phyloP scores from a whole-genome alignment of 2,113 vertebrate species.

The Actenoides lindsayi region DNA sequence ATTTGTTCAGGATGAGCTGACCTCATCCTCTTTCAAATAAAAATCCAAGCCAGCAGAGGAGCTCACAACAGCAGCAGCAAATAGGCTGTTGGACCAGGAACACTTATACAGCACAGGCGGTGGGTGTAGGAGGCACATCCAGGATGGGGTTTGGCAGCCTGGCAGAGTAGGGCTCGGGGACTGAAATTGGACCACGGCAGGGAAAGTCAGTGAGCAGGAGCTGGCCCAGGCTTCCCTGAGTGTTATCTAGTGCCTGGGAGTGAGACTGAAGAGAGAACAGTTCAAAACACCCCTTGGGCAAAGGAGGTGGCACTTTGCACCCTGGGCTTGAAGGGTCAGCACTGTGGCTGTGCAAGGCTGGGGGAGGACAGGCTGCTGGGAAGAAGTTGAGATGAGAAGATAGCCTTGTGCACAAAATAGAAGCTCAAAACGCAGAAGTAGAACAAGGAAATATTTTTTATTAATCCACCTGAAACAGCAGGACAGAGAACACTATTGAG shows the following conservation, averaged over 20 bases:
- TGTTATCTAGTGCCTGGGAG: neutral
- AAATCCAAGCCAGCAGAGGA: neutral
- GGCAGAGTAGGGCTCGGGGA: no score
- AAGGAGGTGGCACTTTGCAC: neutral
- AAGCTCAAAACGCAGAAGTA: neutral
- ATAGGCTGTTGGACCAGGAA: neutral
- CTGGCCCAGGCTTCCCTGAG: neutral
- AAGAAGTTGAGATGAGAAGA: neutral
- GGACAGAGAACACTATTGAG: conserved; percentile 22
- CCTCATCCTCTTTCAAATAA: neutral
- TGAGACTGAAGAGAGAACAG: neutral
- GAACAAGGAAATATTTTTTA: conserved; percentile 24
- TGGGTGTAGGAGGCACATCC: rapidly evolving
- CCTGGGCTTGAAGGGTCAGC: neutral
- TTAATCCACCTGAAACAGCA: conserved; percentile 15
- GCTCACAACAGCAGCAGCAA: rapidly evolving
- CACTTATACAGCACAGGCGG: rapidly evolving
- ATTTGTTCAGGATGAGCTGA: neutral
- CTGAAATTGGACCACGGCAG: neutral
- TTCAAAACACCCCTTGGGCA: rapidly evolving
- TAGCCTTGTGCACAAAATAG: neutral
- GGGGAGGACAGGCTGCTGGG: neutral
- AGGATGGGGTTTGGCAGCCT: neutral
- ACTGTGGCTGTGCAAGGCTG: rapidly evolving
- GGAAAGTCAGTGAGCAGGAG: rapidly evolving